These are phyloP conservation scores for Anoura caudifer DNA, from an alignment of 2,113 vertebrate species.

Conservation along the genomic window DNA sequence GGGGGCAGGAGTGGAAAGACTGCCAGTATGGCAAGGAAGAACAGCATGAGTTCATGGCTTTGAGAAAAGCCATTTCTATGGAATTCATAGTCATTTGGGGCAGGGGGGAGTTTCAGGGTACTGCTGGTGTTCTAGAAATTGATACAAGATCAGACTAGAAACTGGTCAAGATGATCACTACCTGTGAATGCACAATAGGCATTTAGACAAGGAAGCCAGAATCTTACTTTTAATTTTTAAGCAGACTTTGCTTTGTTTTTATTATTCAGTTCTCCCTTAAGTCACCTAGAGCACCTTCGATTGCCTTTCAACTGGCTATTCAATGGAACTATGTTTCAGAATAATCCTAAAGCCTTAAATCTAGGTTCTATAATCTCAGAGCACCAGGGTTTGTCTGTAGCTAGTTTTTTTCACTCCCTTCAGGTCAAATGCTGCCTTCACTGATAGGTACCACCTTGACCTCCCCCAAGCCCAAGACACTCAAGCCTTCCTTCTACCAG, in stretches of 20 bases:
- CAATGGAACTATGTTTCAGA: background rate
- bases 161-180: background rate
- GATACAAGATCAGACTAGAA: background rate
- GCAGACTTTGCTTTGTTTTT: background rate
- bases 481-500: background rate
- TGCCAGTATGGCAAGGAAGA: background rate
- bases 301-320: background rate
- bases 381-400: background rate
- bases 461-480: background rate
- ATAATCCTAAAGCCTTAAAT: background rate
- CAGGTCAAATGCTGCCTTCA: background rate
- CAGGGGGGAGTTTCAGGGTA: background rate
- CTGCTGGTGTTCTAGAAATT: background rate
- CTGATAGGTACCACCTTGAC: background rate
- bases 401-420: background rate
- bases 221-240: background rate
- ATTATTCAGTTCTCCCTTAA: background rate
- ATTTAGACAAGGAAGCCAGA: background rate
- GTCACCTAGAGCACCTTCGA: background rate
- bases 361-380: background rate
- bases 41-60: background rate
- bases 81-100: too few species aligned
- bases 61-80: background rate
- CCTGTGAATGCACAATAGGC: background rate
- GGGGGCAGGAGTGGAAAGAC: background rate